Evolutionary conservation across 2,113 vertebrate genomes (phyloP), one percentile per base, ranked within the genome.

Genomic region (Semicossyphus pulcher): DNA sequence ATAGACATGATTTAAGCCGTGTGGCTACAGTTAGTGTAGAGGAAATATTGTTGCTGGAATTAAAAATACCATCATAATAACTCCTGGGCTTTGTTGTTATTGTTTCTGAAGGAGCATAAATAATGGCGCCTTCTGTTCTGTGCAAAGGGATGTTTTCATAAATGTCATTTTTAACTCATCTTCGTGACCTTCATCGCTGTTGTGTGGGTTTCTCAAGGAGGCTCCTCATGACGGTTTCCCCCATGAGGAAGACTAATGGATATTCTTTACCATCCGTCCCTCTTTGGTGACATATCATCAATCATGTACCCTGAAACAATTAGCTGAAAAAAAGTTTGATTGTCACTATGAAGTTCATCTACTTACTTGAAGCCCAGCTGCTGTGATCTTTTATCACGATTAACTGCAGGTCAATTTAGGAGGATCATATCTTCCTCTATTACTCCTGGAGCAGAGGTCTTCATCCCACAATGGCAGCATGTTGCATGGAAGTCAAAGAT

Each of bases 161-260:
- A 63, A 82, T 57, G 51, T n/a, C 7, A 63, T 42, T 15, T 63
- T 23, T 53, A 14, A 23, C 31, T 59, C 51, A 6, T 78, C 48
- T 66, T 18, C 44, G 20, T 60, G 16, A 76, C 62, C 59, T 67
- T 77, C n/a, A 72, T 48, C 25, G 20, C 1, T 49, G 1, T 25
- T 7, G 31, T 71, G 7, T 42, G 12, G 12, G 37, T 31, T 58
- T 59, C 12, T 20, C 15, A 5, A 66, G 15, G 18, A 57, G 7
- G 28, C 41, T 28, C 18, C 28, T 58, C 6, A 14, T 48, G 34
- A 32, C 29, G 36, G 20, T 36, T 63, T 68, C 66, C 16, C 15
- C 7, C 2, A 12, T 14, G 23, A 45, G 49, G 10, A 42, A 72
- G 68, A 76, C 34, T 51, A 49, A 71, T 72, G 48, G 18, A 32